phyloP scores from a whole-genome alignment of 1,140 invertebrate species.

The Drosophila melanogaster region Release_6_plus_ISO1_MT NT_037436.4:19211001-19211500 shows the following conservation, averaged over 20 bases:
- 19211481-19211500: constrained; percentile 72
- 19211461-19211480: constrained; percentile 74
- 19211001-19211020: constrained; percentile 56
- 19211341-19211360: constrained; percentile 84
- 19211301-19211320: constrained; percentile 47
- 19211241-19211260: constrained; percentile 18
- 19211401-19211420: constrained; percentile 5
- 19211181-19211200: constrained; percentile 82
- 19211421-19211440: not conserved
- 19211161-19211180: constrained; percentile 65
- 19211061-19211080: constrained; percentile 78
- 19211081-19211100: constrained; percentile 51
- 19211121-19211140: constrained; percentile 67
- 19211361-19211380: constrained; percentile 83
- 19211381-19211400: constrained; percentile 73
- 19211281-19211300: constrained; percentile 71
- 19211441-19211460: constrained; percentile 56
- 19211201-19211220: constrained; percentile 55
- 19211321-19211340: constrained; percentile 63
- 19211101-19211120: constrained; percentile 69
- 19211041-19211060: constrained; percentile 79
- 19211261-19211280: constrained; percentile 75
- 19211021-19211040: constrained; percentile 55
- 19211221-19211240: constrained; percentile 3
- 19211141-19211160: constrained; percentile 20